Conservation (phyloP, 1,140 invertebrate genomes). For the Calosoma granatense region DNA sequence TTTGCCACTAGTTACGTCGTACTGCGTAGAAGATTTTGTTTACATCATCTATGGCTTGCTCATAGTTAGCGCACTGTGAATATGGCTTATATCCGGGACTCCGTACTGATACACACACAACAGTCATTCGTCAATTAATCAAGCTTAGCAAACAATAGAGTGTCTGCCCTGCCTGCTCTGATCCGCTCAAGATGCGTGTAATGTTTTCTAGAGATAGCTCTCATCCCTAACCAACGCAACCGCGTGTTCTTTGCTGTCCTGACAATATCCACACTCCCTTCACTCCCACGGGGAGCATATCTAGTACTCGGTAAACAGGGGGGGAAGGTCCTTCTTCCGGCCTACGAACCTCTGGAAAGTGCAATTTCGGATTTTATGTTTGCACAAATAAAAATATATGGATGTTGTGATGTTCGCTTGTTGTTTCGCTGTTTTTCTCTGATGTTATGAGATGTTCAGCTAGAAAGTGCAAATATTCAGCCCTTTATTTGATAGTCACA, state of each 20-base stretch:
- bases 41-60: too few relatives aligned
- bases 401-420: neutral
- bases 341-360: neutral
- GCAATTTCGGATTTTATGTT: neutral
- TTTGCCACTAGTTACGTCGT: too few relatives aligned
- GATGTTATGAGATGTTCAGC: neutral
- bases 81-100: neutral
- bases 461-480: neutral
- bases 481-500: too few relatives aligned
- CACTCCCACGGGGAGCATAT: neutral
- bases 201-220: neutral
- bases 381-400: neutral
- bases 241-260: neutral
- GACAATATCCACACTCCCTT: neutral
- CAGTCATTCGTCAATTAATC: neutral
- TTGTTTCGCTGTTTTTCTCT: too few relatives aligned
- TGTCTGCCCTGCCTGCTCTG: neutral
- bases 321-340: neutral
- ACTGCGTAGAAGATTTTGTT: too few relatives aligned
- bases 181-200: neutral
- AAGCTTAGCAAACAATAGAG: neutral
- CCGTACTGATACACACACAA: too few relatives aligned
- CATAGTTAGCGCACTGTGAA: too few relatives aligned
- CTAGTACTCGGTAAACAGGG: neutral
- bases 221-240: too few relatives aligned